A percentile compares a stretch with the other conserved stretches of the same genome.
Evolutionary conservation across 35 echinoderm and acorn worm genomes (phyloP).

Genomic region (Heliocidaris erythrogramma): DNA sequence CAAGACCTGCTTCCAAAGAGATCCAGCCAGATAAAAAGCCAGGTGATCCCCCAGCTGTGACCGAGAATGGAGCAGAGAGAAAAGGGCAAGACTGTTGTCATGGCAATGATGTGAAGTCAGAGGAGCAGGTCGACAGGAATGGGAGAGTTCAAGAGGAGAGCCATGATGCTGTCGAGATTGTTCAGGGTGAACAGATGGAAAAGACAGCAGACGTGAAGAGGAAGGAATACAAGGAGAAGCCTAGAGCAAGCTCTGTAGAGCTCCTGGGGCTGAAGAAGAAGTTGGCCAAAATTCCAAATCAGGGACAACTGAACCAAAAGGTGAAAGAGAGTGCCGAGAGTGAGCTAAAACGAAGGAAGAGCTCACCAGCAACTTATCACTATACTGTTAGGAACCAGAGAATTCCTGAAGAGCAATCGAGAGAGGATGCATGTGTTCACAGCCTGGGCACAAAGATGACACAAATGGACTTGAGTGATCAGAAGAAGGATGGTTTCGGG

Average conservation of each 20-base stretch:
- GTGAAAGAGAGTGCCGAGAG: not conserved
- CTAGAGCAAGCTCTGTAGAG: not conserved
- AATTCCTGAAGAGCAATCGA: not conserved
- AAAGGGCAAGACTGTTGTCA: not conserved
- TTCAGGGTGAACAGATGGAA: not conserved
- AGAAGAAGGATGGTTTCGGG: not conserved
- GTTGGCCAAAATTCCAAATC: not conserved
- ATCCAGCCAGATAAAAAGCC: not conserved
- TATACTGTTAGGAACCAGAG: not conserved
- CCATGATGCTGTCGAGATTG: not conserved
- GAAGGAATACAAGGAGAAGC: constrained; percentile 32
- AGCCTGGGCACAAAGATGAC: not conserved
- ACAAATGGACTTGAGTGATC: not conserved
- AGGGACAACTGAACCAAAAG: not conserved
- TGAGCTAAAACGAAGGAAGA: constrained; percentile 15
- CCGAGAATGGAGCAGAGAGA: not conserved
- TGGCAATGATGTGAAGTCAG: not conserved
- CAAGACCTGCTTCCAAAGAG: not conserved
- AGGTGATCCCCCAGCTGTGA: no score
- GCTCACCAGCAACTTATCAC: constrained; percentile 21
- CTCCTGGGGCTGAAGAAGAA: constrained; percentile 3
- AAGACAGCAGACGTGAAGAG: constrained; percentile 25
- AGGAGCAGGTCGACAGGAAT: not conserved
- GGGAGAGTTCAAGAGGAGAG: not conserved
- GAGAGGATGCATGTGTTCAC: not conserved